Evolutionary conservation across 2,888 invertebrate genomes (phyloP).

Genomic region (Ashinkailepas kermadecensis): DNA sequence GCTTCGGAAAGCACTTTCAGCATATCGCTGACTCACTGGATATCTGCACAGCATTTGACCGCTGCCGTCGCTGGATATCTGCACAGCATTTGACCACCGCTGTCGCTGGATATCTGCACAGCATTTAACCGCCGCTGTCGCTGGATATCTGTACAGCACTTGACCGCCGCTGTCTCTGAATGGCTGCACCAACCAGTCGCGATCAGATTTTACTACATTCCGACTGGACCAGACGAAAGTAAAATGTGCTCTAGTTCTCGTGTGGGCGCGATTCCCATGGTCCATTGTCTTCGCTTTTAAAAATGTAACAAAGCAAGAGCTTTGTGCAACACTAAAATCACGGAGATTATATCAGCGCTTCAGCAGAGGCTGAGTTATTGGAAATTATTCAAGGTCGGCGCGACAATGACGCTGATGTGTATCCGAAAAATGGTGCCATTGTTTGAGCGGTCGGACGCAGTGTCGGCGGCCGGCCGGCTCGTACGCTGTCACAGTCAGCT

Average conservation of each 20-base stretch:
- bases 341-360: background rate
- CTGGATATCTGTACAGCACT: too few relatives aligned
- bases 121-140: too few relatives aligned
- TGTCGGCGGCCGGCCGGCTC: background rate
- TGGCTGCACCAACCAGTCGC: too few relatives aligned
- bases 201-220: background rate
- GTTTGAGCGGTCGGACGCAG: background rate
- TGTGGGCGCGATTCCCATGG: constrained; percentile 17
- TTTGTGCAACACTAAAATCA: constrained; percentile 12
- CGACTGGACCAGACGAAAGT: background rate
- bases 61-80: too few relatives aligned
- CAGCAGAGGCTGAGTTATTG: constrained; percentile 18
- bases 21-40: too few relatives aligned
- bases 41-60: too few relatives aligned
- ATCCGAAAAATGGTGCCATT: background rate
- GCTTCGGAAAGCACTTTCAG: too few relatives aligned
- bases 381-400: constrained; percentile 14
- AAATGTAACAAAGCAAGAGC: background rate
- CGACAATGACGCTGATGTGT: constrained; percentile 15
- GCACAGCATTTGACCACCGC: too few relatives aligned
- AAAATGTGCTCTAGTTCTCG: constrained; percentile 14
- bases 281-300: background rate
- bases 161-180: too few relatives aligned
- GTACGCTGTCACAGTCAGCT: too few relatives aligned
- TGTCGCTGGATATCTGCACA: too few relatives aligned